A percentile compares a stretch with the other conserved stretches of the same genome.
Evolutionary conservation across 1,140 invertebrate species (phyloP).

Genomic region (Holotrichia oblita): DNA sequence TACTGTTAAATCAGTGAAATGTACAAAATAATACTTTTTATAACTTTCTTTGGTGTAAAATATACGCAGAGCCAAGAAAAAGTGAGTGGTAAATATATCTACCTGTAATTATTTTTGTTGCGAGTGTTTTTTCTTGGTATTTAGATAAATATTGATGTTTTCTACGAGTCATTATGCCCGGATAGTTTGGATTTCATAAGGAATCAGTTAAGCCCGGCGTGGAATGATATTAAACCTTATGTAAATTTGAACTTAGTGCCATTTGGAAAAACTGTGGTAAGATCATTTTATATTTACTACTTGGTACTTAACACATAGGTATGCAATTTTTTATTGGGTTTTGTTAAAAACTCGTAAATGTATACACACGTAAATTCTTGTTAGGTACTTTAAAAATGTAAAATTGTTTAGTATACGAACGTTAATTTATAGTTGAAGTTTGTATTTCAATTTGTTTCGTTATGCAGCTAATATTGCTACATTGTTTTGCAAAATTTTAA

Average conservation of each 20-base stretch:
- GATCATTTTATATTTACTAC: slow-evolving; percentile 40
- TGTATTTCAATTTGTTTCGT: too few relatives aligned
- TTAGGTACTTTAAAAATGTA: too few relatives aligned
- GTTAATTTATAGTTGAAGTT: too few relatives aligned
- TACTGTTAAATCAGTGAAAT: background rate
- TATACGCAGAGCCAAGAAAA: background rate
- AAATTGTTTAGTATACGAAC: too few relatives aligned
- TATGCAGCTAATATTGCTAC: too few relatives aligned
- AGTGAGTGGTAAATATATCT: background rate
- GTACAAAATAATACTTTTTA: background rate
- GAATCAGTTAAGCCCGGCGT: slow-evolving; percentile 64
- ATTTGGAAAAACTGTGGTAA: slow-evolving; percentile 81
- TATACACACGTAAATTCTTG: too few relatives aligned
- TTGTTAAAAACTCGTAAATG: too few relatives aligned
- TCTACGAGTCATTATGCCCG: slow-evolving; percentile 84
- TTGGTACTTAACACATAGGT: background rate
- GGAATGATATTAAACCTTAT: slow-evolving; percentile 63
- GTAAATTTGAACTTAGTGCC: slow-evolving; percentile 71
- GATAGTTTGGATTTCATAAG: slow-evolving; percentile 77
- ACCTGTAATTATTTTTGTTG: background rate
- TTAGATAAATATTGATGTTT: slow-evolving; percentile 63
- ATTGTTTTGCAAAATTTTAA: too few relatives aligned
- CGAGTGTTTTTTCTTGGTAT: background rate
- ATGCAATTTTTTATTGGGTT: too few relatives aligned
- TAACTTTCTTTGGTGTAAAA: background rate